Evolutionary conservation across 92 coral and sea anemone species (phyloP), one percentile per base, ranked within the genome.

Genomic region (Bergia puertoricense): DNA sequence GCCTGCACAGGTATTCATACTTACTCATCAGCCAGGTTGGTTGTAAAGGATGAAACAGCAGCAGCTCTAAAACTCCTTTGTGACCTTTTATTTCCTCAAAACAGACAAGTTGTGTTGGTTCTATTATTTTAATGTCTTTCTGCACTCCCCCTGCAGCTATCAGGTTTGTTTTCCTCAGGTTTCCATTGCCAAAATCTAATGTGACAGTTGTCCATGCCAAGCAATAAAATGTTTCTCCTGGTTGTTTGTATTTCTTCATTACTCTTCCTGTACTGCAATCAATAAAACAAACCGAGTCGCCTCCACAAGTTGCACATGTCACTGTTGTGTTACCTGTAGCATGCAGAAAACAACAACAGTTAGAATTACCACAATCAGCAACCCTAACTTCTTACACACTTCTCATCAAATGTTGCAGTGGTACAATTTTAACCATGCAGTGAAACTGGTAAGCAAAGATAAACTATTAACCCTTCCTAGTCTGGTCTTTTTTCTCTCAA

Each of bases 221-320:
- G 86, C 99, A 97, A 85, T 97, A 97, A 85, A 97, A 97, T 81
- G 94, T 96, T 82, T 97, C 99, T 50, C 99, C 98, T 8, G 99
- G 99, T 85, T 97, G 99, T 56, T 95, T 97, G 95, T 97, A 97
- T 83, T 97, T 97, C 74, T 97, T 97, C 92, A 94, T 88, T 51
- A 97, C 99, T 68, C 94, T 93, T 37, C 99, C 99, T 6, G 98
- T 91, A 78, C 92, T 94, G 86, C 99, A 97, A 89, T 97, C 99
- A 16, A 97, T 94, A 81, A 97, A 97, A 74, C 99, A 97, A 56
- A 97, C 99, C 39, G 99, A 96, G 76, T 97, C 99, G 20, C 99
- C 99, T 13, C 99, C 99, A 88, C 99, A 97, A 0, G 99, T 97
- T 42, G 99, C 99, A 90, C 99, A 97, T 41, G 92, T 92, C 16